Percentiles rank a stretch among this genome's conserved stretches.
phyloP scores from a whole-genome alignment of 2,888 invertebrate species.

The Sylvicola cinctus region DNA sequence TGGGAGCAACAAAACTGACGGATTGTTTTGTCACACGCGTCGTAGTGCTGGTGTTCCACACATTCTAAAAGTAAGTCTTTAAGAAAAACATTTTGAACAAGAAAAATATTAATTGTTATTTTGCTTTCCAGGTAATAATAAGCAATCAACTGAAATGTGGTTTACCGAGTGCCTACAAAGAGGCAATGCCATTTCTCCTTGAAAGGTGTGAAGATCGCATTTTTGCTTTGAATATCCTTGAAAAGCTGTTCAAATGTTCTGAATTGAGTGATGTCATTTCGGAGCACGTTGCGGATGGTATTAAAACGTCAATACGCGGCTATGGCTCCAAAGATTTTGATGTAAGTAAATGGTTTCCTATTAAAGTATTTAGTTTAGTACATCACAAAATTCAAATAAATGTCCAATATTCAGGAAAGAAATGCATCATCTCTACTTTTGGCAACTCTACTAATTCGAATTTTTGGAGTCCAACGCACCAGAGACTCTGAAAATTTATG shows the following conservation, averaged over 20 bases:
- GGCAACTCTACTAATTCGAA: slow-evolving; percentile 59
- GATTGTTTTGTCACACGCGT: slow-evolving; percentile 50
- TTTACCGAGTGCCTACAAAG: too few relatives aligned
- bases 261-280: slow-evolving; percentile 50
- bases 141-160: too few relatives aligned
- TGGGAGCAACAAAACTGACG: slow-evolving; percentile 21
- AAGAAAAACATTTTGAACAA: slow-evolving; percentile 35
- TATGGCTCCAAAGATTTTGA: slow-evolving; percentile 59
- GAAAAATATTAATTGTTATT: too few relatives aligned
- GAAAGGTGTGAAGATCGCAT: background rate
- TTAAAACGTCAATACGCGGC: slow-evolving; percentile 50
- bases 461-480: slow-evolving; percentile 65
- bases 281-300: slow-evolving; percentile 44
- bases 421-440: slow-evolving; percentile 75
- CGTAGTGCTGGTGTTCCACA: slow-evolving; percentile 90
- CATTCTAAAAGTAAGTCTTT: slow-evolving; percentile 59
- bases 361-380: background rate
- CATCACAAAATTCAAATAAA: slow-evolving; percentile 14
- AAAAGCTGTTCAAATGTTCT: slow-evolving; percentile 17
- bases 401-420: too few relatives aligned
- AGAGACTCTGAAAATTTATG: slow-evolving; percentile 34
- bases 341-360: too few relatives aligned
- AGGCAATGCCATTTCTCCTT: too few relatives aligned
- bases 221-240: background rate
- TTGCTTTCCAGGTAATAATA: too few relatives aligned